Base-by-base conservation (phyloP, 1,140 invertebrate species). In the Brachionus asplanchnoidis region DNA sequence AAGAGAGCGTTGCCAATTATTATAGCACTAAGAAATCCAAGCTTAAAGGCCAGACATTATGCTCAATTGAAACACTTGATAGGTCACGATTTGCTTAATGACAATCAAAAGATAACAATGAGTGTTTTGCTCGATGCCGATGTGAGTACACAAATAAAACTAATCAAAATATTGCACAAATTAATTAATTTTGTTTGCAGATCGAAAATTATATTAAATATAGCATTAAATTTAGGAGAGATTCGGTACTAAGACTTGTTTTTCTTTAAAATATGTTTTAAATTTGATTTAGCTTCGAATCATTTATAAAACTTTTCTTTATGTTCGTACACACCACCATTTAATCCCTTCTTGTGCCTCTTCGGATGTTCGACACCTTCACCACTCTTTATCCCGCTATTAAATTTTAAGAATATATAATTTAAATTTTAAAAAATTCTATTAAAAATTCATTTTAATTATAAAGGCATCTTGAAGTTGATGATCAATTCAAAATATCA, bases 1-100 rank as follows among this genome's bases (percentile, higher is more conserved):
- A 94, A 93, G 86, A 85, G 94, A 93, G 91, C 93, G 91, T 90
- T 90, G 88, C 89, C 89, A 14, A 88, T 89, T 8, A 89, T 90
- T 70, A 88, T 87, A 12, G 87, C 87, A 78, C 85, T 90, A 6
- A 83, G 89, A n/a, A 90, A 90, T 85, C 89, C 88, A 26, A 88
- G 87, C 17, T 86, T 90, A 32, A 85, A 87, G 70, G 85, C 86
- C 5, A 86, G 89, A 23, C 89, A 90, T 85, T 90, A 88, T 88
- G 86, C 88, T 56, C 86, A 87, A 66, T 89, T 90, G 40, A 88
- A 89, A 85, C 85, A 85, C 66, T 86, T 88, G 50, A 89, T 90
- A 85, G 87, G 88, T 26, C 88, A 88, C 82, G 85, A 86, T 70
- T 88, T 90, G 36, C 20, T 50, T 3, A 86, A 86, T 8, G 86